These are phyloP conservation scores for Thalpophila matura DNA, from an alignment of 2,888 invertebrate species.

Conservation along the genomic window DNA sequence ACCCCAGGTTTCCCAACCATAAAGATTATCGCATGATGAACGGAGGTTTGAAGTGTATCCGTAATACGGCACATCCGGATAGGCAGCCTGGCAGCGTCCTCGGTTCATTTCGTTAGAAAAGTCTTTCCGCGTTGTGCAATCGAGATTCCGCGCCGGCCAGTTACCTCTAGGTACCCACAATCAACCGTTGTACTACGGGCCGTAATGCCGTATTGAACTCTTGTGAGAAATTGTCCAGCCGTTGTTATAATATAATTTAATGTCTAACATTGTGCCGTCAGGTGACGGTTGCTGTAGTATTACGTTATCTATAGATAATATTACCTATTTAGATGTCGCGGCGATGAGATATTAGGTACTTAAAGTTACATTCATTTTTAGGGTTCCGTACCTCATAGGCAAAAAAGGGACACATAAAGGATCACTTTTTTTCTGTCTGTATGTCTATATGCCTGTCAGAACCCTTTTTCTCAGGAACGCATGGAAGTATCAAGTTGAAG, in stretches of 20 bases:
- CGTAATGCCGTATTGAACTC: conserved; percentile 27
- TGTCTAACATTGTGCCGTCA: background rate
- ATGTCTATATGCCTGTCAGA: too few species aligned
- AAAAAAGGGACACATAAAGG: too few species aligned
- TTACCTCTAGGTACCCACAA: conserved; percentile 58
- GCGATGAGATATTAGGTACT: conserved; percentile 24
- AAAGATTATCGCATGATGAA: conserved; percentile 45
- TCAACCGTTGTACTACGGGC: conserved; percentile 14
- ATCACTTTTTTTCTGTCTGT: too few species aligned
- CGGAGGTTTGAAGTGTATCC: conserved; percentile 45
- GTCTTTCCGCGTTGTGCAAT: conserved; percentile 60
- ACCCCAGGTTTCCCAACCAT: conserved; percentile 47
- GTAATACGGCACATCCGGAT: conserved; percentile 47
- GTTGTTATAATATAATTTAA: background rate
- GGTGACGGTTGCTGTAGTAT: conserved; percentile 20
- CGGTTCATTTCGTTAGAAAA: conserved; percentile 60
- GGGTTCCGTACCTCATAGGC: too few species aligned
- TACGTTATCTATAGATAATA: conserved; percentile 43
- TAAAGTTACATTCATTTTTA: too few species aligned
- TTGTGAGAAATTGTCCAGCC: conserved; percentile 22
- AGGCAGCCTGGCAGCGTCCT: conserved; percentile 39
- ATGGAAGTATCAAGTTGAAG: too few species aligned
- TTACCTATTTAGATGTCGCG: conserved; percentile 15
- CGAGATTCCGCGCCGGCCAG: conserved; percentile 59
- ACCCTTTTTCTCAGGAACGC: too few species aligned